phyloP scores from a whole-genome alignment of 1,140 invertebrate species.

The Drosophila albomicans region DNA sequence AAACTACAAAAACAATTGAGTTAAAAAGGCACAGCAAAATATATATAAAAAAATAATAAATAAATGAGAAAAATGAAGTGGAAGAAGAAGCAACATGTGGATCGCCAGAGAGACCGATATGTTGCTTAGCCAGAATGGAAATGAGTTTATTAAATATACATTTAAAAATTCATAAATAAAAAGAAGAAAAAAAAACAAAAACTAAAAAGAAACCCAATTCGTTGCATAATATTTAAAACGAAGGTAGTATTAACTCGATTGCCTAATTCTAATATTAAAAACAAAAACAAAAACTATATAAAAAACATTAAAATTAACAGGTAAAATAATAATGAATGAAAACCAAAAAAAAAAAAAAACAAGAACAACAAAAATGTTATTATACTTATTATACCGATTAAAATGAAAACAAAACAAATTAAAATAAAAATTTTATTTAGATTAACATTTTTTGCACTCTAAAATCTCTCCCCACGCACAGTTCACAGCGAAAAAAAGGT shows the following conservation, averaged over 20 bases:
- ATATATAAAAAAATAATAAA: slow-evolving; percentile 50
- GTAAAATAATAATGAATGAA: slow-evolving; percentile 77
- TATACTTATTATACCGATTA: slow-evolving; percentile 85
- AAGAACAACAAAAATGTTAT: slow-evolving; percentile 83
- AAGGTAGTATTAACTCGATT: slow-evolving; percentile 84
- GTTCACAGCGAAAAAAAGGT: slow-evolving; percentile 16
- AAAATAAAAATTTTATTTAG: slow-evolving; percentile 85
- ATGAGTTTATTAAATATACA: slow-evolving; percentile 82
- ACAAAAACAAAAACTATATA: slow-evolving; percentile 56
- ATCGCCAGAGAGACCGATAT: slow-evolving; percentile 38
- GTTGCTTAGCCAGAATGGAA: slow-evolving; percentile 80
- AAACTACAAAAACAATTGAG: slow-evolving; percentile 60
- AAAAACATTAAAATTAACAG: slow-evolving; percentile 82
- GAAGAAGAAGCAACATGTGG: slow-evolving; percentile 56
- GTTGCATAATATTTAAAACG: slow-evolving; percentile 84
- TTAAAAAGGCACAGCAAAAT: slow-evolving; percentile 72
- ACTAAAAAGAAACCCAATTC: slow-evolving; percentile 72
- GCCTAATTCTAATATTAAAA: slow-evolving; percentile 85
- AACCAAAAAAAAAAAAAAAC: slow-evolving; percentile 56
- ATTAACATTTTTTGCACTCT: slow-evolving; percentile 72
- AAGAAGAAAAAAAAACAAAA: slow-evolving; percentile 43
- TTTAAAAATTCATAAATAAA: slow-evolving; percentile 77
- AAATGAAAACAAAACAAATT: slow-evolving; percentile 83
- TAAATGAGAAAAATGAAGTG: slow-evolving; percentile 48
- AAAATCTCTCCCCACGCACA: slow-evolving; percentile 1